Evolutionary conservation across 2,888 invertebrate genomes (phyloP).

Genomic region (Plebejus anna): DNA sequence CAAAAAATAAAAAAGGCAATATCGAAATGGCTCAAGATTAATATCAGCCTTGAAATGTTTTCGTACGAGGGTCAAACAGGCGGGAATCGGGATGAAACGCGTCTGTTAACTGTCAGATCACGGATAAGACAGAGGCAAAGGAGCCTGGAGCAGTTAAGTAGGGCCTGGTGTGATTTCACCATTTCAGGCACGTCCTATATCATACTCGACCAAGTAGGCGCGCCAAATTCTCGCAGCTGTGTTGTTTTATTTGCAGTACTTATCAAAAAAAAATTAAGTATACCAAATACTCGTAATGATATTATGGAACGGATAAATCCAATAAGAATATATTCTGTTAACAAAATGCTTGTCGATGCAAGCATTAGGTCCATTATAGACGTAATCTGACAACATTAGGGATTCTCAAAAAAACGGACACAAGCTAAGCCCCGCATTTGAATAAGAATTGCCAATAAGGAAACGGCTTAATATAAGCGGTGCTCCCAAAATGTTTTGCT

Average conservation of each 20-base stretch:
- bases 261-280: background rate
- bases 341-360: background rate
- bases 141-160: background rate
- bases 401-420: slow-evolving; percentile 37
- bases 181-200: background rate
- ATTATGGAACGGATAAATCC: background rate
- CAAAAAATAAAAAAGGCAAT: background rate
- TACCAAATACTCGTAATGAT: background rate
- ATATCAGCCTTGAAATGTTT: slow-evolving; percentile 23
- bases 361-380: slow-evolving; percentile 19
- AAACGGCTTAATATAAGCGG: slow-evolving; percentile 50
- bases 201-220: background rate
- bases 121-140: slow-evolving; percentile 61
- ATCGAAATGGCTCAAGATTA: background rate
- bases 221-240: background rate
- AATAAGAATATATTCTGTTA: background rate
- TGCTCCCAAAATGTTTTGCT: slow-evolving; percentile 55
- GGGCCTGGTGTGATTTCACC: background rate
- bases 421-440: slow-evolving; percentile 67
- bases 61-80: slow-evolving; percentile 31
- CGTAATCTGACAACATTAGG: slow-evolving; percentile 30
- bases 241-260: background rate
- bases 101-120: slow-evolving; percentile 71
- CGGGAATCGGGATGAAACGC: slow-evolving; percentile 54
- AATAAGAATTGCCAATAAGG: slow-evolving; percentile 76